phyloP scores from a whole-genome alignment of 23 tunicate species.

The Clavelina lepadiformis region DNA sequence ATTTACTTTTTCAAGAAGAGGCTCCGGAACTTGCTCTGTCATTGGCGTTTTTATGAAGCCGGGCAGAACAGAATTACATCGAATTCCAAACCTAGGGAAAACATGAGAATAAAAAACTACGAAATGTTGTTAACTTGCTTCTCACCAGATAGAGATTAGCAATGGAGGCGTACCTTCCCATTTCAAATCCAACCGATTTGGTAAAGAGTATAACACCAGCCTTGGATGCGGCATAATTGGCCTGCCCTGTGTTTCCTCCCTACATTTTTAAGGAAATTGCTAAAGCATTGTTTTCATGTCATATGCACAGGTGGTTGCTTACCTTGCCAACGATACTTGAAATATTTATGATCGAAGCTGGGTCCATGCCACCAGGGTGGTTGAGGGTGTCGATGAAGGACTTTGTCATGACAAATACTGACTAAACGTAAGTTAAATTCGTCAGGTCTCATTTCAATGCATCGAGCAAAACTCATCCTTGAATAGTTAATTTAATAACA shows the following conservation, averaged over 20 bases:
- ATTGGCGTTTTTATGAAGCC: conserved; percentile 66
- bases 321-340: conserved; percentile 79
- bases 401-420: conserved; percentile 53
- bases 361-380: conserved; percentile 5
- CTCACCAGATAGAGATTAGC: neutral
- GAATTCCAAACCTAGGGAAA: conserved; percentile 30
- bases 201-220: conserved; percentile 86
- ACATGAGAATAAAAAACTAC: neutral
- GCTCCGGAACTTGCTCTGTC: conserved; percentile 40
- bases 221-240: conserved; percentile 87
- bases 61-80: conserved; percentile 59
- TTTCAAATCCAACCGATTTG: conserved; percentile 65
- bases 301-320: neutral
- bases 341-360: conserved; percentile 58
- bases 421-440: conserved; percentile 8
- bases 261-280: neutral
- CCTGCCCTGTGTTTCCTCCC: conserved; percentile 57
- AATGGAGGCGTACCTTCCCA: conserved; percentile 29
- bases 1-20: neutral
- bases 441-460: neutral
- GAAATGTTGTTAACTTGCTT: too few species aligned
- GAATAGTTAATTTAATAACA: too few species aligned
- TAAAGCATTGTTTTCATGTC: neutral
- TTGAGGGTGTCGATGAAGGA: conserved; percentile 27
- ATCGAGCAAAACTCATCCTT: too few species aligned